phyloP scores from a whole-genome alignment of 2,888 invertebrate species.

The Oscheius sp. region DNA sequence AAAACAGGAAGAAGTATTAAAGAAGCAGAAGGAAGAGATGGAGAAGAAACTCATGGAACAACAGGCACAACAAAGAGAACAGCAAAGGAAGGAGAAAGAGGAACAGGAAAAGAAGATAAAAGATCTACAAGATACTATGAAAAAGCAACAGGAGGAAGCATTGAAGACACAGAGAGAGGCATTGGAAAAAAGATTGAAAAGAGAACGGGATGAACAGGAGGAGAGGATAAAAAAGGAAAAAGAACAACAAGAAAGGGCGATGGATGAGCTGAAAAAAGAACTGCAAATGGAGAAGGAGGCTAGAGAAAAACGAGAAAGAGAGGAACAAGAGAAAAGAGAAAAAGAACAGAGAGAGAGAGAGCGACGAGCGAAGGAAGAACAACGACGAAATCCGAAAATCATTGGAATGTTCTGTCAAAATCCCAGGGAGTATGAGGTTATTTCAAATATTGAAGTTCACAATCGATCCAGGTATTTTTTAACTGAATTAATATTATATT shows the following conservation, averaged over 20 bases:
- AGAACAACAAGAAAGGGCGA: background rate
- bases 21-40: background rate
- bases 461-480: background rate
- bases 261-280: background rate
- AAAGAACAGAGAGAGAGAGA: background rate
- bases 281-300: background rate
- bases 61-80: background rate
- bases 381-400: background rate
- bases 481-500: background rate
- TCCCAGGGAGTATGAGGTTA: background rate
- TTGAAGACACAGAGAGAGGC: background rate
- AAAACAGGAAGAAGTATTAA: background rate
- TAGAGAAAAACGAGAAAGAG: background rate
- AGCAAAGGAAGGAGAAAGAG: background rate
- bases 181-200: background rate
- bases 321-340: background rate
- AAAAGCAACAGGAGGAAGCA: background rate
- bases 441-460: background rate
- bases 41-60: background rate
- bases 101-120: background rate
- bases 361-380: background rate
- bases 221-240: background rate
- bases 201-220: background rate
- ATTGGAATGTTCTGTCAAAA: background rate
- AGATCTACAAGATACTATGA: background rate